Evolutionary conservation across 2,797 vertebrate species (phyloP).

Genomic region (Pangasius macronema): DNA sequence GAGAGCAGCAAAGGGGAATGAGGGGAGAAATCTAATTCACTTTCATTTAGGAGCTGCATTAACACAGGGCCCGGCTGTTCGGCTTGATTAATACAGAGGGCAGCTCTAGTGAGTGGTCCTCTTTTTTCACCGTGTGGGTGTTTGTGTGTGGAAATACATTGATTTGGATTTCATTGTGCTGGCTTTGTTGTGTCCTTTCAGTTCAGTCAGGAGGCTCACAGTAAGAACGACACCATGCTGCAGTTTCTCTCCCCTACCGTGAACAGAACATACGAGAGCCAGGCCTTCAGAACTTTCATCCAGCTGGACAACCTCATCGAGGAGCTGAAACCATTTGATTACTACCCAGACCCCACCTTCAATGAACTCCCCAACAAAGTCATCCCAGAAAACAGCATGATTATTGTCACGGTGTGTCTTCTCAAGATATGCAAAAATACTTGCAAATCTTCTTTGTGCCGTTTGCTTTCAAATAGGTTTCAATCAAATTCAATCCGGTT

Average conservation of each 20-base stretch:
- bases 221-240: slow-evolving; percentile 82
- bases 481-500: not conserved
- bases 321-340: slow-evolving; percentile 82
- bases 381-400: slow-evolving; percentile 80
- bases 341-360: slow-evolving; percentile 85
- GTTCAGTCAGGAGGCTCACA: slow-evolving; percentile 64
- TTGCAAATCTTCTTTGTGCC: not conserved
- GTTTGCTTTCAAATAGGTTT: not conserved
- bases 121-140: not conserved
- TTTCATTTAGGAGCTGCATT: slow-evolving; percentile 50
- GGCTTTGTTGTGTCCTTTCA: slow-evolving; percentile 29
- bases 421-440: too few species aligned
- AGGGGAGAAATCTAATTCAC: slow-evolving; percentile 47
- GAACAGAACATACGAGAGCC: slow-evolving; percentile 69
- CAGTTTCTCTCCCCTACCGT: slow-evolving; percentile 84
- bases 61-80: slow-evolving; percentile 35
- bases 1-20: slow-evolving; percentile 40
- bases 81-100: slow-evolving; percentile 45
- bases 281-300: slow-evolving; percentile 76
- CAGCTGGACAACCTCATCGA: slow-evolving; percentile 81
- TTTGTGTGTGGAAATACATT: slow-evolving; percentile 4
- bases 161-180: not conserved
- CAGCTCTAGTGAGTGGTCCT: slow-evolving; percentile 11
- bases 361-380: slow-evolving; percentile 80
- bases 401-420: slow-evolving; percentile 75